Percentiles rank a stretch among this genome's conserved stretches.
Conservation (phyloP, 2,113 vertebrate species). For the Alexandromys fortis region DNA sequence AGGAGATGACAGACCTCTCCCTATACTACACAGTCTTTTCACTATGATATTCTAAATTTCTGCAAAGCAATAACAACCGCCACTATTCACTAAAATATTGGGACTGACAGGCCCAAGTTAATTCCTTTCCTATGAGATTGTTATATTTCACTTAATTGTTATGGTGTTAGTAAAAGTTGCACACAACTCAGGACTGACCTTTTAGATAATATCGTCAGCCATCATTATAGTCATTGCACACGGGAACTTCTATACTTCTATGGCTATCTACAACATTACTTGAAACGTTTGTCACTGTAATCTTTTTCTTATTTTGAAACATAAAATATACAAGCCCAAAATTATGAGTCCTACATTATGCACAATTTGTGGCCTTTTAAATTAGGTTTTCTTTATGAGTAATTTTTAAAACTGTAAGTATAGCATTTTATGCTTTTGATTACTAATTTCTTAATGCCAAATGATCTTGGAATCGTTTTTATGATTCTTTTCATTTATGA, state of each 20-base stretch:
- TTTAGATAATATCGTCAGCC: not conserved
- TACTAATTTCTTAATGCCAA: not conserved
- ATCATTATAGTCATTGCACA: not conserved
- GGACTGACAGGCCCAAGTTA: fast-evolving
- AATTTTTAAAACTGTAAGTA: not conserved
- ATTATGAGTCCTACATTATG: not conserved
- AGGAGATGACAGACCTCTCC: not conserved
- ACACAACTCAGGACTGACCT: not conserved
- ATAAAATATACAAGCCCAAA: not conserved
- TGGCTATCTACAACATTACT: not conserved
- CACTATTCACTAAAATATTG: not conserved
- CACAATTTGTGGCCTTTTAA: not conserved
- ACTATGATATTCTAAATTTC: not conserved
- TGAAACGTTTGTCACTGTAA: not conserved
- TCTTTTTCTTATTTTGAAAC: not conserved
- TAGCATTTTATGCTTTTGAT: not conserved
- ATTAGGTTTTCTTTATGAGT: not conserved
- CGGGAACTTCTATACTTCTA: not conserved
- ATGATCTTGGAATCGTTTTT: not conserved
- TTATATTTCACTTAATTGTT: not conserved
- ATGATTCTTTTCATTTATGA: not conserved
- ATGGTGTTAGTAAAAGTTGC: not conserved
- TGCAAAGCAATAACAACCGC: not conserved
- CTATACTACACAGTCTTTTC: not conserved
- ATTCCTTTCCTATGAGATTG: no score